A percentile compares a stretch with the other conserved stretches of the same genome.
phyloP scores from a whole-genome alignment of 2,797 vertebrate genomes.

The Macropus fuliginosus region DNA sequence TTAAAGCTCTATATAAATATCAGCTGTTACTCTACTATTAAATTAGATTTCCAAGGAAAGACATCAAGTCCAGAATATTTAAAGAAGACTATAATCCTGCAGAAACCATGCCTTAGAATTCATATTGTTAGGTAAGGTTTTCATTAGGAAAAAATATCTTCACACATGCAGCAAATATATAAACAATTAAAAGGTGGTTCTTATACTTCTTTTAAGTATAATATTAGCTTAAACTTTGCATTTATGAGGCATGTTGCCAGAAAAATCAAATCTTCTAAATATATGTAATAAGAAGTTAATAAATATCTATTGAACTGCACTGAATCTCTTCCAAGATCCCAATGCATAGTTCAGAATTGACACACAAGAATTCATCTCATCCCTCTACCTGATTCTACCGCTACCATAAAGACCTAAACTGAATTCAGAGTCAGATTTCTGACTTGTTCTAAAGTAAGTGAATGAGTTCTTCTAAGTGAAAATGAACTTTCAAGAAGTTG shows the following conservation, averaged over 20 bases:
- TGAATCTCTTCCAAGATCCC: not conserved
- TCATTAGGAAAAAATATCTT: not conserved
- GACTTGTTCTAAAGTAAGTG: not conserved
- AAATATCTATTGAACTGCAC: accelerated
- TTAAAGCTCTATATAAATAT: not conserved
- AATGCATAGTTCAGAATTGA: not conserved
- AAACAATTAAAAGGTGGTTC: not conserved
- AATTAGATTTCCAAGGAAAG: not conserved
- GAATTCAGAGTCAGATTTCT: not conserved
- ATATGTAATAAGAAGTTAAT: not conserved
- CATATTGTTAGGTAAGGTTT: not conserved
- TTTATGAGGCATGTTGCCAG: not conserved
- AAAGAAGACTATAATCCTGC: not conserved
- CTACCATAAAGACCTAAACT: not conserved
- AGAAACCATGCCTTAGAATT: not conserved
- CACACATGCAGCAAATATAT: not conserved
- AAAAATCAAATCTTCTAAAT: not conserved
- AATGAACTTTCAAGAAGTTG: not conserved
- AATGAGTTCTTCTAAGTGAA: not conserved
- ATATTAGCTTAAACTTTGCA: not conserved
- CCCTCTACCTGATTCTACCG: not conserved
- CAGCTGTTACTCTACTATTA: not conserved
- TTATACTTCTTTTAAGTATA: not conserved
- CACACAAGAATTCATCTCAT: not conserved
- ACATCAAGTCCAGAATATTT: not conserved